Percentiles rank a stretch among this genome's conserved stretches.
Conservation (phyloP, 2,113 vertebrate genomes). For the Ivindomyrus marchei region DNA sequence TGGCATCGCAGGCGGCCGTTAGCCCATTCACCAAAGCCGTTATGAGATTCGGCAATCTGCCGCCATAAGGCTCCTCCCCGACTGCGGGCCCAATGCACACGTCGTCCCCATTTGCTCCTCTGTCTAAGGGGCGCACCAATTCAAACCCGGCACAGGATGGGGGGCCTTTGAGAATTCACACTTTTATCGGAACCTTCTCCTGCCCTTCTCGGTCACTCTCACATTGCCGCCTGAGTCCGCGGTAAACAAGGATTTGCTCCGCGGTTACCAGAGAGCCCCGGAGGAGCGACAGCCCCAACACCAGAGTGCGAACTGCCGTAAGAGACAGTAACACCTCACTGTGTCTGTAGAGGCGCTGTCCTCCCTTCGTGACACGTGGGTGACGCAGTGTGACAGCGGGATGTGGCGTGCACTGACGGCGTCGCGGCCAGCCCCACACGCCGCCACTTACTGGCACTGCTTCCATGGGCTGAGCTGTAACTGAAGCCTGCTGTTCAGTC, state of each 20-base stretch:
- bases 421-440: not conserved
- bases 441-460: not conserved
- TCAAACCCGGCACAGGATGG: conserved; percentile 14
- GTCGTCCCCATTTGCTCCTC: not conserved
- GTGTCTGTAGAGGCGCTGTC: not conserved
- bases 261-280: not conserved
- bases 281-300: not conserved
- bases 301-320: not conserved
- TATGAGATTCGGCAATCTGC: not conserved
- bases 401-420: not conserved
- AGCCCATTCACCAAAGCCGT: not conserved
- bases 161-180: not conserved
- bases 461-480: not conserved
- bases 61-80: not conserved
- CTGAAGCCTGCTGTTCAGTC: conserved; percentile 40
- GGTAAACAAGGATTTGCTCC: not conserved
- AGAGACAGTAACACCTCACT: not conserved
- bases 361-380: not conserved
- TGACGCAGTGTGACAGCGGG: not conserved
- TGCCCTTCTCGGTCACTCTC: not conserved
- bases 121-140: conserved; percentile 5
- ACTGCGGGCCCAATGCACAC: not conserved
- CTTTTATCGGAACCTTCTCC: conserved; percentile 28
- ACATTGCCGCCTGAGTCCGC: not conserved
- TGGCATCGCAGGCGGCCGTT: not conserved